Evolutionary conservation across 2,113 vertebrate genomes (phyloP), one percentile per base, ranked within the genome.

Genomic region (Progne subis): DNA sequence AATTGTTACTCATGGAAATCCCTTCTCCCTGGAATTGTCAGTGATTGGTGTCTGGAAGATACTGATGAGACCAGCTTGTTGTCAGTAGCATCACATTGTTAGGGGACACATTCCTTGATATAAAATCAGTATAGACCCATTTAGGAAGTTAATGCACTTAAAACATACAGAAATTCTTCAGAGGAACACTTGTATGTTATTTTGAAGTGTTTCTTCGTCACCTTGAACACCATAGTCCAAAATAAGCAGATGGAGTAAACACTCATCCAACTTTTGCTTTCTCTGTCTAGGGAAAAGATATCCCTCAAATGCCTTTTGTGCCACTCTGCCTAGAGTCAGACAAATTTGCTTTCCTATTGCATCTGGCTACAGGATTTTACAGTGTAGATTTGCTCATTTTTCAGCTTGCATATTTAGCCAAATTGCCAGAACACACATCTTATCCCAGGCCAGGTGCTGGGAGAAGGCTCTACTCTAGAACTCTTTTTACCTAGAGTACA

Each of bases 341-440:
- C 17, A 70, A 64, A 92, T 93, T 92, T 87, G 37, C 52, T 86
- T 86, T 93, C 65, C 61, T 93, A 24, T 91, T 95, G 39, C 47
- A 71, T 85, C 57, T 94, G 86, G 81, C 57, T 75, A 61, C 29
- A 57, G 55, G 25, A 76, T 79, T 90, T 81, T 71, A 81, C 57
- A 69, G 64, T 23, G 68, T 19, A 72, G 55, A 74, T 76, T 46
- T 93, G 57, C 34, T 86, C 55, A 43, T 69, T 95, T 84, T 92
- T 88, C 83, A 78, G 69, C 14, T 70, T 56, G 28, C 49, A 14
- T 53, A 34, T 56, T 89, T 78, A 75, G 85, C 88, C 79, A 93
- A 82, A 86, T 60, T 71, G 31, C 55, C 82, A 60, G 29, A 83
- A 76, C 50, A 50, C 50, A 31, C 4, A 1, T 28, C 37, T 69